A percentile compares a stretch with the other conserved stretches of the same genome.
phyloP scores from a whole-genome alignment of 2,888 invertebrate species.

The Sycophila texana region DNA sequence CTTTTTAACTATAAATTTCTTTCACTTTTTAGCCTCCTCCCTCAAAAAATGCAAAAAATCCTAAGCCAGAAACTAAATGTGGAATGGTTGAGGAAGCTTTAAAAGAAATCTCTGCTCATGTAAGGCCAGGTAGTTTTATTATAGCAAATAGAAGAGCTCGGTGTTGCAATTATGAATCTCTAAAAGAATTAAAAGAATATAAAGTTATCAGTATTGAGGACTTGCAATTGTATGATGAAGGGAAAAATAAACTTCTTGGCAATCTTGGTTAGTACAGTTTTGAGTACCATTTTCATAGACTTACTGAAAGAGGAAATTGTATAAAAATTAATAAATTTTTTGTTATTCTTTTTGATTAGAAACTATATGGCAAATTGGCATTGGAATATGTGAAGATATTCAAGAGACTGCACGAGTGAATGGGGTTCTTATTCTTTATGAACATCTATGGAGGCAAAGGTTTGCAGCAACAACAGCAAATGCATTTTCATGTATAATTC shows the following conservation, averaged over 20 bases:
- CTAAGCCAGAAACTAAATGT: slow-evolving; percentile 59
- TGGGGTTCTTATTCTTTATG: slow-evolving; percentile 73
- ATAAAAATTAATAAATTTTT: not conserved
- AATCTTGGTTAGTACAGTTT: slow-evolving; percentile 72
- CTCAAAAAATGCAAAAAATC: slow-evolving; percentile 48
- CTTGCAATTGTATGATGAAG: slow-evolving; percentile 74
- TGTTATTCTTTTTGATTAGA: slow-evolving; percentile 72
- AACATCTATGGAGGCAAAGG: slow-evolving; percentile 76
- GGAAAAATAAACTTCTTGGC: slow-evolving; percentile 72
- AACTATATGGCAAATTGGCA: slow-evolving; percentile 82
- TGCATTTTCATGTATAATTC: slow-evolving; percentile 73
- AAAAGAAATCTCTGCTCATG: slow-evolving; percentile 70
- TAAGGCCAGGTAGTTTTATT: slow-evolving; percentile 73
- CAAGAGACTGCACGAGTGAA: slow-evolving; percentile 74
- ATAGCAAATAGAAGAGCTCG: slow-evolving; percentile 73
- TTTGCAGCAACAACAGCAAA: slow-evolving; percentile 72
- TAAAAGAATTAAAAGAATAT: slow-evolving; percentile 70
- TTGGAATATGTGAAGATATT: slow-evolving; percentile 79
- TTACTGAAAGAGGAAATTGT: not conserved
- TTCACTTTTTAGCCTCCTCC: slow-evolving; percentile 35
- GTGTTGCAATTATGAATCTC: slow-evolving; percentile 71
- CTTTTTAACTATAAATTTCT: not conserved
- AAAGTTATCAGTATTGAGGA: slow-evolving; percentile 75
- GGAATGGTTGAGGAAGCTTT: slow-evolving; percentile 73
- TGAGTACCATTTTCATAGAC: not conserved